Evolutionary conservation across 2,888 invertebrate species (phyloP).

Genomic region (Amiota communis): DNA sequence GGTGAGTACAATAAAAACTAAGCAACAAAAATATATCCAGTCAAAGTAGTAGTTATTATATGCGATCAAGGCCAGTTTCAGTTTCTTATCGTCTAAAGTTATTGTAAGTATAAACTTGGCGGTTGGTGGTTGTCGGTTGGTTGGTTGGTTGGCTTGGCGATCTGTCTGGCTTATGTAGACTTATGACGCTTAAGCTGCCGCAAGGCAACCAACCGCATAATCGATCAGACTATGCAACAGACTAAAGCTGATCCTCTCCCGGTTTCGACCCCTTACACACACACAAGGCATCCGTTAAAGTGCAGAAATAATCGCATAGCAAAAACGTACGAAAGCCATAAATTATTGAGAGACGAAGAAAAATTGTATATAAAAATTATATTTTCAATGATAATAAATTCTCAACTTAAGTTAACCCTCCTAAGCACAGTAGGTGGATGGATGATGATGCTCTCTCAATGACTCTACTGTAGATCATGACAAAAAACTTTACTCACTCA

Average conservation of each 20-base stretch:
- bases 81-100: slow-evolving; percentile 16
- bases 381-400: slow-evolving; percentile 24
- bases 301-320: slow-evolving; percentile 24
- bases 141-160: slow-evolving; percentile 32
- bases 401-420: slow-evolving; percentile 2
- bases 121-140: no score
- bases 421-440: not conserved
- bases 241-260: not conserved
- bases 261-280: no score
- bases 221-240: slow-evolving; percentile 43
- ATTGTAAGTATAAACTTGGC: no score
- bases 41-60: slow-evolving; percentile 22
- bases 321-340: slow-evolving; percentile 43
- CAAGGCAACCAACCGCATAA: slow-evolving; percentile 55
- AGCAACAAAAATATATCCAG: slow-evolving; percentile 4
- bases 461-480: no score
- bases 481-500: not conserved
- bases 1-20: slow-evolving; percentile 31
- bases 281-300: slow-evolving; percentile 36
- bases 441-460: no score
- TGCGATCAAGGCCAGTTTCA: slow-evolving; percentile 54
- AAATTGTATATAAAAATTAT: not conserved
- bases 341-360: slow-evolving; percentile 51
- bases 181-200: slow-evolving; percentile 44
- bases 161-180: slow-evolving; percentile 37